Evolutionary conservation across 2,888 invertebrate genomes (phyloP).

Genomic region (Phrixothrix hirtus): DNA sequence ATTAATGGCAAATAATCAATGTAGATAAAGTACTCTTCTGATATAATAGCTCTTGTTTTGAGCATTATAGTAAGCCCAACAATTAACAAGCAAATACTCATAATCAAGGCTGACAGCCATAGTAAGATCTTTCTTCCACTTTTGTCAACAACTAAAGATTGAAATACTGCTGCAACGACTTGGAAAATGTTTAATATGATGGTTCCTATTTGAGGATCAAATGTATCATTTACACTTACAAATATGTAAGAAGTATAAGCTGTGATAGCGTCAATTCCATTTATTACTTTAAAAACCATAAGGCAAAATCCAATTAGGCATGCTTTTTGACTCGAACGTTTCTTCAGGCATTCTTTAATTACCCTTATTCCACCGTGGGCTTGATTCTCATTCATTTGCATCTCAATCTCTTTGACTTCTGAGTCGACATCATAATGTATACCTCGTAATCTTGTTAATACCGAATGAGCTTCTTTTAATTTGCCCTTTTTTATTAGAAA

Average conservation of each 20-base stretch:
- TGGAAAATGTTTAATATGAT: conserved; percentile 70
- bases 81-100: conserved; percentile 68
- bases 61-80: conserved; percentile 68
- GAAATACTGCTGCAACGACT: conserved; percentile 70
- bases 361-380: conserved; percentile 60
- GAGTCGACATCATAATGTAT: conserved; percentile 64
- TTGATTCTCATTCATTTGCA: conserved; percentile 52
- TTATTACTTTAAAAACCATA: conserved; percentile 69
- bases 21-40: conserved; percentile 48
- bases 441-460: conserved; percentile 73
- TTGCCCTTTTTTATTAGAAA: conserved; percentile 66
- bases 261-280: conserved; percentile 65
- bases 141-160: conserved; percentile 75
- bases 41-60: conserved; percentile 44
- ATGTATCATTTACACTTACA: conserved; percentile 55
- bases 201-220: conserved; percentile 56
- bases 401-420: conserved; percentile 65
- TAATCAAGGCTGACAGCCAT: conserved; percentile 66
- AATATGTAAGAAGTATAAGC: conserved; percentile 65
- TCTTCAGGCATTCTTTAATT: conserved; percentile 61
- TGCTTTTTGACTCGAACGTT: conserved; percentile 63
- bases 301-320: conserved; percentile 62
- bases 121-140: conserved; percentile 75
- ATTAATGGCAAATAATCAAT: conserved; percentile 73
- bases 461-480: conserved; percentile 65